Evolutionary conservation across 1,140 invertebrate species (phyloP), one percentile per base, ranked within the genome.

Genomic region (Nilaparvata lugens): DNA sequence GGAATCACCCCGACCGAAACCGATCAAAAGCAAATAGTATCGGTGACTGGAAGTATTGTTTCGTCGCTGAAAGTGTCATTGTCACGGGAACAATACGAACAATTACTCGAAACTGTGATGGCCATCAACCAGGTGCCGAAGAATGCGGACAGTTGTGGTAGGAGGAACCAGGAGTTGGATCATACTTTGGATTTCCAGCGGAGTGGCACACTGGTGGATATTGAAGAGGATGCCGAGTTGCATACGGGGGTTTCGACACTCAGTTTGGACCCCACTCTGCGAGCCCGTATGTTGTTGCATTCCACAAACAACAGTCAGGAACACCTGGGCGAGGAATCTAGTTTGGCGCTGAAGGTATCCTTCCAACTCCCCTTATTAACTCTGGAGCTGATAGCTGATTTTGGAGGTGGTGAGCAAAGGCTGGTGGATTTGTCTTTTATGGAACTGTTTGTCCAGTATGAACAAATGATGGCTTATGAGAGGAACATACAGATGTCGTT

Each of bases 11-110:
- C 31, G 1, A 35, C 31, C 7, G 31, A 35, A 35, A 35, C 31
- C 31, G 31, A 35, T 35, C 31, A 35, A 35, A 35, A 35, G 13
- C 31, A 35, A 9, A 35, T 35, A 2, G 31, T 35, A 11, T 35
- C 31, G 68, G 78, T 95, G 4, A 80, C 79, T 57, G 92, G 91
- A n/a, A 81, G 79, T 53, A 85, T 95, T 21, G 84, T 93, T 11
- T 90, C 86, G 45, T 84, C 87, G 0, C 71, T 95, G 13, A 91
- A 93, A 73, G 81, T 96, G 13, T 91, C 90, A 0, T 74, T 95
- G 7, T 86, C 87, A 13, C 85, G 91, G 28, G 79, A 82, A 21
- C 92, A 95, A 68, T 96, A 95, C 71, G 88, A 93, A 71, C 91
- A 95, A 72, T 75, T 96, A 24, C 74, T 94, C 43, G 88, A 94